Evolutionary conservation across 2,888 invertebrate species (phyloP), one percentile per base, ranked within the genome.

Genomic region (Drosophila mayaguana): DNA sequence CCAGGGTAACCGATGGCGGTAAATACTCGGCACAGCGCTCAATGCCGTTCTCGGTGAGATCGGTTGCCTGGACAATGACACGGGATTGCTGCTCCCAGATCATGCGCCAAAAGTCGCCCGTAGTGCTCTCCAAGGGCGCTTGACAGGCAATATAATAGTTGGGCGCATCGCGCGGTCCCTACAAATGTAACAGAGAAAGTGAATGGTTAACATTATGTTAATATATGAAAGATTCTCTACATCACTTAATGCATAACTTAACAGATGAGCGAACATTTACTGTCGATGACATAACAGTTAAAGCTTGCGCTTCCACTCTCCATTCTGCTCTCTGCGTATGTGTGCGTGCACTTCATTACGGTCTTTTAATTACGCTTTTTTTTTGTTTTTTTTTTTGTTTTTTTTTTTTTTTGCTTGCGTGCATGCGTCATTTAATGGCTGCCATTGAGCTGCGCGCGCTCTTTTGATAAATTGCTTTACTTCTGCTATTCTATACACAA

Each of bases 91-190:
- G 98, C 90, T 98, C 98, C 98, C 98, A 98, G 57, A 98, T 95
- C 98, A 98, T 98, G 48, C 97, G 94, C 98, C 98, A 98, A 92
- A 98, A 98, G 93, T 98, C 98, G 36, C 94, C 94, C 1, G 97
- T 95, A 0, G 98, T 98, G 78, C 95, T 95, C 65, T 96, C 95
- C 78, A 98, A 93, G 0, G 98, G 98, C 12, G 97, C 98, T 93
- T 98, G 98, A 83, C 97, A 97, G 20, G 97, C 97, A 40, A 98
- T 97, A 93, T 98, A 98, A 92, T 96, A 97, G 87, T 96, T 96
- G 34, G 95, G 95, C 22, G 95, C 95, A 88, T 96, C 96, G 85
- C 96, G 96, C 0, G 97, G 97, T 59, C 98, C 98, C 97, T 98
- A 61, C 2, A 54, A 40, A 14, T 22, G 40, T 20, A 11, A 25